These are phyloP conservation scores for Oxystoma pomonae DNA, from an alignment of 2,888 invertebrate species.

Conservation along the genomic window DNA sequence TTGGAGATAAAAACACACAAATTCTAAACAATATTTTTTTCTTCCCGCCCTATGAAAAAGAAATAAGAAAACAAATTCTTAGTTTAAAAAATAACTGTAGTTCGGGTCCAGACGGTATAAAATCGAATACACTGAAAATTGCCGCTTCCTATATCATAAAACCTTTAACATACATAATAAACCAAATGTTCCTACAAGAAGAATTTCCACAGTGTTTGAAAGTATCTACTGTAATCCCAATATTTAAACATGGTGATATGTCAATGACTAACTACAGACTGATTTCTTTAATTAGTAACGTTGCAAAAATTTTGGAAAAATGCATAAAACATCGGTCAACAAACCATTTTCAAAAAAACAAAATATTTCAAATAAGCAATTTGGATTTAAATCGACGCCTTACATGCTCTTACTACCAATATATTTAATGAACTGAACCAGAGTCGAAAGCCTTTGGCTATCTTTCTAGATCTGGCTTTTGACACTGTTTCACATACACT, in stretches of 20 bases:
- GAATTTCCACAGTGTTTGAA: neutral
- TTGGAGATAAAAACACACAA: neutral
- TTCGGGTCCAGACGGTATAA: neutral
- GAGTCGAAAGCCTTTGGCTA: neutral
- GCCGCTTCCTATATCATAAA: too few species aligned
- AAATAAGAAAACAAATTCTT: neutral
- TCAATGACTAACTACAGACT: neutral
- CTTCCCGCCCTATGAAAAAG: neutral
- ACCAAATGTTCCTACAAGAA: neutral
- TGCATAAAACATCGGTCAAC: neutral
- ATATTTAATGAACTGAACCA: neutral
- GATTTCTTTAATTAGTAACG: neutral
- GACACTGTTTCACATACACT: neutral
- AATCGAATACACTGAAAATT: neutral
- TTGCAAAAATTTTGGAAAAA: slow-evolving; percentile 3
- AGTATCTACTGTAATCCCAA: neutral
- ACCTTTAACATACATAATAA: neutral
- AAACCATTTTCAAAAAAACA: too few species aligned
- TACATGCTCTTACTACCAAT: neutral
- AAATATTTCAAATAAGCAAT: neutral
- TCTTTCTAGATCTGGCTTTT: slow-evolving; percentile 1
- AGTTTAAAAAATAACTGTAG: neutral
- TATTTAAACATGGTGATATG: neutral
- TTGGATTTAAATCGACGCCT: neutral
- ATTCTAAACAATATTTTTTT: neutral